Evolutionary conservation across 2,888 invertebrate species (phyloP), one percentile per base, ranked within the genome.

Genomic region (Scaptomyza polygonia): DNA sequence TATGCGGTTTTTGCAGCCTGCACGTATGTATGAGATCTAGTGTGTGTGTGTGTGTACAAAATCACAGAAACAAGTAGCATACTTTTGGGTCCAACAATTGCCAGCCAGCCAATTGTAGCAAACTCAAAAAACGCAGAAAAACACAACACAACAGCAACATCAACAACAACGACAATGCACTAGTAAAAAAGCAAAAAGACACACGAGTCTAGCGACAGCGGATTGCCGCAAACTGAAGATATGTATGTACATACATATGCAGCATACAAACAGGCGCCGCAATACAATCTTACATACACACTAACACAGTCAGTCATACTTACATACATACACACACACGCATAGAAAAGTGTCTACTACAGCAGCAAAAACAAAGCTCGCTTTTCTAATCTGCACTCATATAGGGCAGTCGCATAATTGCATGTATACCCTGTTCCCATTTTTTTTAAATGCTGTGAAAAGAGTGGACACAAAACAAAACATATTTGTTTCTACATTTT

Each of bases 61-160:
- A 86, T 83, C 86, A 73, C 59, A 53, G 75, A 69, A 78, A 77
- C 80, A 82, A 77, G 77, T 77, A 80, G 80, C 83, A 80, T 83
- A 80, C 86, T 82, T 82, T 82, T 79, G 68, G 84, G 83, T 78
- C 77, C 72, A 75, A 77, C 80, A 83, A 86, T 79, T 75, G 83
- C 71, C 72, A 69, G 68, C 52, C 85, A 78, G 64, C 79, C 69
- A 75, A 67, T 80, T 67, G 84, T 73, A 66, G 67, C 52, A 68
- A 73, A 52, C 77, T 61, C 59, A 59, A 68, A 75, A 64, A 72
- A 56, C 44, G 40, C 51, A 61, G 45, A 58, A 59, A 59, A 59
- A 75, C 58, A 56, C 42, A 59, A 47, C 45, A 47, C 30, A 47
- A 42, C 58, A 53, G 42, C 47, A 52, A 25, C 62, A 45, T 7